Evolutionary conservation across 1,140 invertebrate species (phyloP), one percentile per base, ranked within the genome.

Genomic region (Hesperophylax magnus): DNA sequence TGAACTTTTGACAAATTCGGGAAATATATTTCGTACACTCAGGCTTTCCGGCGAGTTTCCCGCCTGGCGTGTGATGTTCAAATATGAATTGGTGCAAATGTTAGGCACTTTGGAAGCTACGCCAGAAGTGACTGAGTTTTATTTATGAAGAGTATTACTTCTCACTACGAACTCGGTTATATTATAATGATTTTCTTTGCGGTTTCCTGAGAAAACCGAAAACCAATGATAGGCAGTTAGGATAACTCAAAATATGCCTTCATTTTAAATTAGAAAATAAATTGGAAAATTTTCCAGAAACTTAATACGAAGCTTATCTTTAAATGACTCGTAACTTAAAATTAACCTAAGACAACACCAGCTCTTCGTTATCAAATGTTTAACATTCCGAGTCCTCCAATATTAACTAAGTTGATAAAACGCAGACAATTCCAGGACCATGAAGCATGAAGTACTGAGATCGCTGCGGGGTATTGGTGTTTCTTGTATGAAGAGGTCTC

Each of bases 1-100:
- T 77, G 65, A 83, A 83, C 82, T 84, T 84, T 84, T 81, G 82
- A 84, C 82, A 84, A 84, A 84, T 84, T 81, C 71, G 80, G 67
- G 78, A 84, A 79, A 84, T 84, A 84, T 79, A 75, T 53, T 76
- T 78, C 27, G 61, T 34, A 63, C 22, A 39, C 31, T 80, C 54
- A 76, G 15, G 61, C 78, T 34, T 76, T 52, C 63, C 34, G 71
- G 54, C 24, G 22, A 63, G 56, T 24, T 65, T 52, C 39, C 22
- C 75, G 31, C 67, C 9, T 74, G 61, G 24, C 39, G 75, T 82
- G 77, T 61, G 58, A 67, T 77, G 76, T 74, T 82, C 81, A 78
- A 78, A 82, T 79, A 77, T 78, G 81, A 82, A 82, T 82, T 76
- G 81, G 71, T 80, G 39, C 69, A 80, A 80, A 80, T 80, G 78